Evolutionary conservation across 2,797 vertebrate genomes (phyloP).

Genomic region (Chelidonichthys spinosus): DNA sequence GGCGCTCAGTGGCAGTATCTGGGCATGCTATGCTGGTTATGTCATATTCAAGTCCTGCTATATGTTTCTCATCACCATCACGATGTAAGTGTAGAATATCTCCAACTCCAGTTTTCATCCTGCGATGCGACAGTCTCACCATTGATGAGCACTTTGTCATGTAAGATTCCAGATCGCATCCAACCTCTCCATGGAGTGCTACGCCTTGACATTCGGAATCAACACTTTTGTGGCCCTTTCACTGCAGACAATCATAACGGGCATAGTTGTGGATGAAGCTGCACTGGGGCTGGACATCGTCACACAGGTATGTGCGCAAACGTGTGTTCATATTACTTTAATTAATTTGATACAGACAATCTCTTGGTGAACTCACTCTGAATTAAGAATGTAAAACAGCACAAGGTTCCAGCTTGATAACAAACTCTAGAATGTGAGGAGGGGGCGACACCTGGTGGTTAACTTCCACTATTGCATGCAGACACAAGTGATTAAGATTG

Average conservation of each 20-base stretch:
- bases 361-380: not conserved
- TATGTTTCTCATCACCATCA: conserved; percentile 85
- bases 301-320: conserved; percentile 74
- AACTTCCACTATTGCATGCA: conserved; percentile 18
- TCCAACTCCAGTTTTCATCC: not conserved
- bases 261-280: conserved; percentile 75
- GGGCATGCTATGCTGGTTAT: conserved; percentile 80
- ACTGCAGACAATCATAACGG: conserved; percentile 81
- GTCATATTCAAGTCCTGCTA: conserved; percentile 83
- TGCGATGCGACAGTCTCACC: not conserved
- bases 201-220: conserved; percentile 83
- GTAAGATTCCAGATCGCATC: conserved; percentile 84
- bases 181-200: conserved; percentile 83
- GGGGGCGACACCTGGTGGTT: conserved; percentile 65
- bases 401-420: not conserved
- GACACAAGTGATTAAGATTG: not conserved
- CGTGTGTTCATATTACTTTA: not conserved
- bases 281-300: conserved; percentile 79
- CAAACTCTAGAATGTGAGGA: conserved; percentile 5
- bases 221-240: conserved; percentile 82
- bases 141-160: not conserved
- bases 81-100: conserved; percentile 65
- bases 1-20: conserved; percentile 76
- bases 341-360: too few relatives aligned
- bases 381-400: not conserved